Percentiles rank a stretch among this genome's conserved stretches.
Evolutionary conservation across 2,797 vertebrate genomes (phyloP).

Genomic region (Muscicapa striata): DNA sequence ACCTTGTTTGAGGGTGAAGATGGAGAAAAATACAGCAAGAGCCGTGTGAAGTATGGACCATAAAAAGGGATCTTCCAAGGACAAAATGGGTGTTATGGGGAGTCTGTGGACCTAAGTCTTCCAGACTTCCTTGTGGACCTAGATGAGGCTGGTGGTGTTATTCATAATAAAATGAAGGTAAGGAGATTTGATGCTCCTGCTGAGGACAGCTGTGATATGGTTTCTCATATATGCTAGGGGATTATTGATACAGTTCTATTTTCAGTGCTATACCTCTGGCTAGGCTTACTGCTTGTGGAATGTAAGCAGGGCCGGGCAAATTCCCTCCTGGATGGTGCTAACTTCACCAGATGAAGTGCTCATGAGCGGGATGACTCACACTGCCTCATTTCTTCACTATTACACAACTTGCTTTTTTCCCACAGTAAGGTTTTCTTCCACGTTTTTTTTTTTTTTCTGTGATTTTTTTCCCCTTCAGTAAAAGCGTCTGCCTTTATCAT

Average conservation of each 20-base stretch:
- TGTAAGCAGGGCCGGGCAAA: neutral
- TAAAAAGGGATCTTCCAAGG: neutral
- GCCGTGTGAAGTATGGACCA: neutral
- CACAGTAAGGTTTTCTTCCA: conserved; percentile 32
- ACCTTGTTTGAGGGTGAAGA: neutral
- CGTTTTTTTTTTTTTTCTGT: conserved; percentile 1
- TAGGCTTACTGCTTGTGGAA: neutral
- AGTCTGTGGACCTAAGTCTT: neutral
- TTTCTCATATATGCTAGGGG: neutral
- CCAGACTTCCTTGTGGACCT: neutral
- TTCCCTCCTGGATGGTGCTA: conserved; percentile 18
- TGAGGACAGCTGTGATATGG: neutral
- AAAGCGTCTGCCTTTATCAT: neutral
- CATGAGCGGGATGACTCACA: conserved; percentile 33
- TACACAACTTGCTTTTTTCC: conserved; percentile 11
- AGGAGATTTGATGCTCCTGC: neutral
- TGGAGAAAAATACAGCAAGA: neutral
- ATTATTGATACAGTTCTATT: neutral
- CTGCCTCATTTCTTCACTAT: conserved; percentile 29
- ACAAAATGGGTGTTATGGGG: neutral
- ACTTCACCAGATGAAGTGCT: conserved; percentile 5
- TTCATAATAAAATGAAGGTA: neutral
- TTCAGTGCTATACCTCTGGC: neutral
- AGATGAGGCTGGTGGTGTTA: neutral
- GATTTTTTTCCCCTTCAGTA: neutral